These are phyloP conservation scores for Drosophila sucinea DNA, from an alignment of 1,140 invertebrate species.

Conservation along the genomic window DNA sequence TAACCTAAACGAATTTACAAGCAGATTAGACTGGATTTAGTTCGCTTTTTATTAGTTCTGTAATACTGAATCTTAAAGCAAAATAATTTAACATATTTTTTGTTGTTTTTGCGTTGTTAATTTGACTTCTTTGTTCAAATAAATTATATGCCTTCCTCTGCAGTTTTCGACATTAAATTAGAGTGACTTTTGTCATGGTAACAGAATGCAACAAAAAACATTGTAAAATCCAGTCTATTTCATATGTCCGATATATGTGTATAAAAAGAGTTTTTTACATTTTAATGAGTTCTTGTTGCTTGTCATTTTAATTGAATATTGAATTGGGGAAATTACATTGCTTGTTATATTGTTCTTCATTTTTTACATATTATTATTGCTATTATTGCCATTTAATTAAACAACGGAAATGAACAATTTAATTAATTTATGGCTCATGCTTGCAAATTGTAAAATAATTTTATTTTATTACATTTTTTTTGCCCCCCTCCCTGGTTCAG, in stretches of 20 bases:
- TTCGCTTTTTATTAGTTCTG: no score
- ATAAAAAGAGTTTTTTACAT: neutral
- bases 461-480: conserved; percentile 30
- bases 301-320: conserved; percentile 67
- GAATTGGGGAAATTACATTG: conserved; percentile 41
- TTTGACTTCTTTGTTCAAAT: no score
- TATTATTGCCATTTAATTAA: conserved; percentile 57
- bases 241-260: neutral
- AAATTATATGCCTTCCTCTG: no score
- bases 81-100: no score
- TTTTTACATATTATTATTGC: conserved; percentile 21
- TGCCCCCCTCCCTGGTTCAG: neutral
- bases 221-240: neutral
- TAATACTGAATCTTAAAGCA: no score
- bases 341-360: conserved; percentile 9
- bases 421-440: conserved; percentile 63
- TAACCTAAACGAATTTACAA: neutral
- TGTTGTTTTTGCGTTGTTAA: no score
- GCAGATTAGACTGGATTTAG: neutral
- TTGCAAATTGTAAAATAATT: conserved; percentile 25
- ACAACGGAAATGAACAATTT: conserved; percentile 74
- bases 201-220: no score
- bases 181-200: no score
- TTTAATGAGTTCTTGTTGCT: conserved; percentile 38
- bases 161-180: no score